These are phyloP conservation scores for Pammene aurita DNA, from an alignment of 2,888 invertebrate species.

Conservation along the genomic window DNA sequence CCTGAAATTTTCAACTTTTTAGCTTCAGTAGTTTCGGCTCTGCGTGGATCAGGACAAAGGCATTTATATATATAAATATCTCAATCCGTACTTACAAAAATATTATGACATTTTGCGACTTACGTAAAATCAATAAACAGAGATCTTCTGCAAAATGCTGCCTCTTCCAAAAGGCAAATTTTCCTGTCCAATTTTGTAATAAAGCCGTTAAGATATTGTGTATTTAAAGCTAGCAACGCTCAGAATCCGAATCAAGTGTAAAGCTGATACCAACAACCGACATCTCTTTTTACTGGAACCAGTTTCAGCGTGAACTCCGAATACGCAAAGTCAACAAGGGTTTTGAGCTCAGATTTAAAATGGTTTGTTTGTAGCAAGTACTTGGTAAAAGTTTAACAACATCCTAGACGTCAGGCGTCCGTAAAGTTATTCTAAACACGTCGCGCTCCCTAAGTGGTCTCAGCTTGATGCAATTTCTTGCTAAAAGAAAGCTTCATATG, in stretches of 20 bases:
- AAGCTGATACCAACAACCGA: background rate
- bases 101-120: too few relatives aligned
- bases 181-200: background rate
- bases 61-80: too few relatives aligned
- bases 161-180: background rate
- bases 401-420: background rate
- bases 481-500: slow-evolving; percentile 9
- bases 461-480: slow-evolving; percentile 18
- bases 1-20: too few relatives aligned
- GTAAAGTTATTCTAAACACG: slow-evolving; percentile 26
- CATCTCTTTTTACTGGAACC: background rate
- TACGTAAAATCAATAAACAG: too few relatives aligned
- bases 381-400: background rate
- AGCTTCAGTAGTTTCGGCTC: too few relatives aligned
- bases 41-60: too few relatives aligned
- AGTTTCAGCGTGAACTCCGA: background rate
- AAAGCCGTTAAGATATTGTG: slow-evolving; percentile 14
- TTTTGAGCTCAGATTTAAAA: background rate
- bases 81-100: too few relatives aligned
- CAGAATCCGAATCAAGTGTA: slow-evolving; percentile 11
- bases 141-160: too few relatives aligned
- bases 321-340: background rate
- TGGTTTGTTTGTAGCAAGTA: background rate
- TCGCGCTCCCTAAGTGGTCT: slow-evolving; percentile 30
- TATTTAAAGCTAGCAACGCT: slow-evolving; percentile 1